These are phyloP conservation scores for Stenchaetothrips biformis DNA, from an alignment of 2,888 invertebrate genomes.

Conservation along the genomic window DNA sequence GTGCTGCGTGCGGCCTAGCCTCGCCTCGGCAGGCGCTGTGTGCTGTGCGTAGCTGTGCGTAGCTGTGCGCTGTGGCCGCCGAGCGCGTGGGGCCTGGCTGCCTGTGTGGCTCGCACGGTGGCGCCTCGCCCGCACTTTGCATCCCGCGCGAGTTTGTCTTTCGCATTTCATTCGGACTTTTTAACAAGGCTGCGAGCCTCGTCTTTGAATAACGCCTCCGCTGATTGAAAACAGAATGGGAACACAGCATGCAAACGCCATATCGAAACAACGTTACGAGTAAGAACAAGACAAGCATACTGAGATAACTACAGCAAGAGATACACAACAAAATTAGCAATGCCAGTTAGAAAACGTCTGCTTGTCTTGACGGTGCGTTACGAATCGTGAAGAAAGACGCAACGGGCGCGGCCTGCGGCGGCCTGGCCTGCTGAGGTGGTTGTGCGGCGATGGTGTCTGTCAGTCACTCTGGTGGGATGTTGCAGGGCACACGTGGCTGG, in stretches of 20 bases:
- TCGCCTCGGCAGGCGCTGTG: background rate
- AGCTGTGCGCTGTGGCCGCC: background rate
- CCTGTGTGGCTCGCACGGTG: background rate
- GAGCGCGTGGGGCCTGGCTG: background rate
- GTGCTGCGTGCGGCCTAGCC: background rate
- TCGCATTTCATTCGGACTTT: background rate
- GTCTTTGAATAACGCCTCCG: background rate
- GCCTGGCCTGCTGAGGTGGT: background rate
- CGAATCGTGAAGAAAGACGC: background rate
- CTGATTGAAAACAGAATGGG: background rate
- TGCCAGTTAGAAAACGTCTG: conserved; percentile 10
- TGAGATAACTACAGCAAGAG: conserved; percentile 16
- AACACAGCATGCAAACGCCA: conserved; percentile 3
- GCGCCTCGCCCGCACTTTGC: background rate
- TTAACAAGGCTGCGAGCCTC: background rate
- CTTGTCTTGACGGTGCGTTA: background rate
- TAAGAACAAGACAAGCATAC: conserved; percentile 19
- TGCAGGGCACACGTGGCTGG: background rate
- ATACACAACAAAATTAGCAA: conserved; percentile 20
- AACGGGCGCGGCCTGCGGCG: background rate
- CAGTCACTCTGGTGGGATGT: conserved; percentile 1
- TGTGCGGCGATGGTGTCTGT: background rate
- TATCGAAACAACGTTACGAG: conserved; percentile 3
- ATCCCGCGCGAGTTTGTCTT: background rate
- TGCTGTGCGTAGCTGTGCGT: background rate